These are phyloP conservation scores for Fregetta grallaria DNA, from an alignment of 2,113 vertebrate genomes.

Conservation along the genomic window DNA sequence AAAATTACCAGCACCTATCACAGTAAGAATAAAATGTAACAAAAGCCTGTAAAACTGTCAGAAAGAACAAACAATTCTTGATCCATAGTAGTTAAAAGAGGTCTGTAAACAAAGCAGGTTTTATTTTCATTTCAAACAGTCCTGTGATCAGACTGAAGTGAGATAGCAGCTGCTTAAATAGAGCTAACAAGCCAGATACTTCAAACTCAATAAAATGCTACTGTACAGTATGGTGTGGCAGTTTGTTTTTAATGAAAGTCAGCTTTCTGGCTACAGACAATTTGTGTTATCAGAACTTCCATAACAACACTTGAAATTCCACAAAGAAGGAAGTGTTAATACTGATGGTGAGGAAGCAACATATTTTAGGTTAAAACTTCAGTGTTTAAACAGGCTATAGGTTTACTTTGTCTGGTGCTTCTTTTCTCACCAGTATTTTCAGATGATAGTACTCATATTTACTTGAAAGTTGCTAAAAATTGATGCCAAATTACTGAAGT, in stretches of 20 bases:
- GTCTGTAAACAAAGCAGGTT: conserved; percentile 46
- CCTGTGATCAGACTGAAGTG: conserved; percentile 63
- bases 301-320: conserved; percentile 49
- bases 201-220: conserved; percentile 62
- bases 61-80: conserved; percentile 33
- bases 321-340: neutral
- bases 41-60: conserved; percentile 39
- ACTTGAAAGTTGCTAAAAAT: neutral
- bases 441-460: neutral
- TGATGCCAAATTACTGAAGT: neutral
- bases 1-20: conserved; percentile 33
- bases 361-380: neutral
- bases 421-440: neutral
- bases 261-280: conserved; percentile 41
- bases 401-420: neutral
- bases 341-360: neutral
- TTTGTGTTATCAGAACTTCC: conserved; percentile 23
- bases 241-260: conserved; percentile 61
- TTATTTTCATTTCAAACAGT: conserved; percentile 63
- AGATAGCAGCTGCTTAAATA: conserved; percentile 55
- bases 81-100: conserved; percentile 38
- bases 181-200: conserved; percentile 64
- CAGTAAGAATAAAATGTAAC: conserved; percentile 43
- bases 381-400: neutral
- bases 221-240: conserved; percentile 11